Evolutionary conservation across 2,888 invertebrate species (phyloP).

Genomic region (Sinotaia quadrata): DNA sequence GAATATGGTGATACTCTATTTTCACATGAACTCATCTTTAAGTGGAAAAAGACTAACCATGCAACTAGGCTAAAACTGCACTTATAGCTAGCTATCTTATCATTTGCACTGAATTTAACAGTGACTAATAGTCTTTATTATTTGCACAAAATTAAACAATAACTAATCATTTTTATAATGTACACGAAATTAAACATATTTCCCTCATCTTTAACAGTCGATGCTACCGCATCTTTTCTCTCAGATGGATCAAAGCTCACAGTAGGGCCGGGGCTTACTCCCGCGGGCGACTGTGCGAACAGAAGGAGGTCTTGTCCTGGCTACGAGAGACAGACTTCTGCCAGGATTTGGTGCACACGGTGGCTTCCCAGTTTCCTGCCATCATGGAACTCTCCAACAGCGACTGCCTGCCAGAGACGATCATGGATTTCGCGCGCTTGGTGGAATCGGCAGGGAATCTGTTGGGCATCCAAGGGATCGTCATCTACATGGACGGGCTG

Average conservation of each 20-base stretch:
- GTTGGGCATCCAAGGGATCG: conserved; percentile 27
- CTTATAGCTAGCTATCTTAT: too few relatives aligned
- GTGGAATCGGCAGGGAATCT: neutral
- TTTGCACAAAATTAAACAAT: too few relatives aligned
- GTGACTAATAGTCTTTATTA: too few relatives aligned
- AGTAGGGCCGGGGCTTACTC: conserved; percentile 8
- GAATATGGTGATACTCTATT: too few relatives aligned
- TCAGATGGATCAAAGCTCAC: neutral
- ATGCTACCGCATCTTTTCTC: neutral
- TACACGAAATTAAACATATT: too few relatives aligned
- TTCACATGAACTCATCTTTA: too few relatives aligned
- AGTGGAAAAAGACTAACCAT: too few relatives aligned
- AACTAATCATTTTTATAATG: too few relatives aligned
- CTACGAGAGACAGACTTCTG: conserved; percentile 41
- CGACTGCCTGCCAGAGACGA: conserved; percentile 32
- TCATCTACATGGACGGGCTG: conserved; percentile 39
- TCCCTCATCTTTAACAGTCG: too few relatives aligned
- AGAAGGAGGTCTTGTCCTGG: conserved; percentile 35
- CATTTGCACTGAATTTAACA: too few relatives aligned
- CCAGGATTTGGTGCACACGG: conserved; percentile 29
- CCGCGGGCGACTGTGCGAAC: conserved; percentile 20
- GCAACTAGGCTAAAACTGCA: too few relatives aligned
- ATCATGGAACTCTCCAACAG: conserved; percentile 39
- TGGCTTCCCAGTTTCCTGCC: conserved; percentile 34
- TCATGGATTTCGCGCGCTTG: conserved; percentile 34